Conservation (phyloP, 2,888 invertebrate species). For the Tanypteryx hageni region DNA sequence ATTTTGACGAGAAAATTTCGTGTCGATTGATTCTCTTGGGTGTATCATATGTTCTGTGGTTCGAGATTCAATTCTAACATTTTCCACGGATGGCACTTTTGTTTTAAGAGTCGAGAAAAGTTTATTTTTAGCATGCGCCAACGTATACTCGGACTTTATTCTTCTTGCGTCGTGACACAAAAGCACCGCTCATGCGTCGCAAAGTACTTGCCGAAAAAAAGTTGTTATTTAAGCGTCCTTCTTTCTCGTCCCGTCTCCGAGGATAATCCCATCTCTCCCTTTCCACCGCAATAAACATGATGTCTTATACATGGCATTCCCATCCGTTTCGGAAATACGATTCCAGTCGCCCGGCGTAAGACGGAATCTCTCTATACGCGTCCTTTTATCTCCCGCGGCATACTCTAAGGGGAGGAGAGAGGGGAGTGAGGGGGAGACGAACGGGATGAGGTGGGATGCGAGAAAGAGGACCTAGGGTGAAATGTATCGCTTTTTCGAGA, state of each 20-base stretch:
- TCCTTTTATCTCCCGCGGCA: conserved; percentile 22
- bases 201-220: neutral
- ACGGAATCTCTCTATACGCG: conserved; percentile 1
- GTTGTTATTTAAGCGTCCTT: neutral
- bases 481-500: conserved; percentile 29
- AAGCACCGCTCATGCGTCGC: no score
- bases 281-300: conserved; percentile 1
- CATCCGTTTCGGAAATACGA: neutral
- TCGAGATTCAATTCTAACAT: no score
- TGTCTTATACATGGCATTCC: neutral
- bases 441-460: neutral
- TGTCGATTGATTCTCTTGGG: no score
- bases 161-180: no score
- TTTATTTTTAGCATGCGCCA: no score
- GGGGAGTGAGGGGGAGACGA: neutral
- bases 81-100: no score
- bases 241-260: neutral
- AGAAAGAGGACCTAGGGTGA: neutral
- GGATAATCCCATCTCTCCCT: conserved; percentile 7
- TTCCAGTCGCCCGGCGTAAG: neutral
- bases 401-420: neutral
- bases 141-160: no score
- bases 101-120: no score
- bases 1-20: no score
- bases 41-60: no score